Evolutionary conservation across 2,888 invertebrate genomes (phyloP).

Genomic region (Rhamphomyia laevipes): DNA sequence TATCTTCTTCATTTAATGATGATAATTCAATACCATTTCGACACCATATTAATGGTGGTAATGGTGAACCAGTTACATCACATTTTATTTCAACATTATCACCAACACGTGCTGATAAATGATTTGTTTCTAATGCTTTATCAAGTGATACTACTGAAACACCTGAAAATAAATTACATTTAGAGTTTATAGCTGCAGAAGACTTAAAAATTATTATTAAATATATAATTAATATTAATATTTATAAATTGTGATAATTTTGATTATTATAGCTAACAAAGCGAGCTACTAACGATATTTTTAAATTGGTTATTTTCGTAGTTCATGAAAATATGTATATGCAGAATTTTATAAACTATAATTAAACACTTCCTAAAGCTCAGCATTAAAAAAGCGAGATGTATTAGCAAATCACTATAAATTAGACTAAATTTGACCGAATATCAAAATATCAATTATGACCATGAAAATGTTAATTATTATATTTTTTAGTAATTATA

Average conservation of each 20-base stretch:
- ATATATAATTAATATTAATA: neutral
- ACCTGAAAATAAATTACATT: constrained; percentile 38
- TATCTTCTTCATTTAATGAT: constrained; percentile 47
- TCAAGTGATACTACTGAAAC: constrained; percentile 59
- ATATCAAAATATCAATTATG: no score
- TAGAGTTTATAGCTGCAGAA: no score
- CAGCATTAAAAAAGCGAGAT: no score
- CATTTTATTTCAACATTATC: constrained; percentile 70
- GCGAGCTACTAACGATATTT: no score
- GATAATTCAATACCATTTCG: constrained; percentile 53
- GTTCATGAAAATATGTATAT: no score
- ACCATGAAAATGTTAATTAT: no score
- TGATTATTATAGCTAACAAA: neutral
- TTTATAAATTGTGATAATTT: neutral
- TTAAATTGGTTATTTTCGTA: no score
- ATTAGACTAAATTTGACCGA: no score
- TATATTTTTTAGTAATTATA: no score
- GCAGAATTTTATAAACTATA: no score
- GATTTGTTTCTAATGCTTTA: constrained; percentile 57
- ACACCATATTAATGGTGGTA: constrained; percentile 59
- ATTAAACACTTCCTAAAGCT: no score
- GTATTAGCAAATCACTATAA: no score
- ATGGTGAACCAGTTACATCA: constrained; percentile 58
- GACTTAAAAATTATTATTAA: neutral
- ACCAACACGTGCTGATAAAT: constrained; percentile 56